phyloP scores from a whole-genome alignment of 2,113 vertebrate genomes.

The Myrmophylax atrothorax region DNA sequence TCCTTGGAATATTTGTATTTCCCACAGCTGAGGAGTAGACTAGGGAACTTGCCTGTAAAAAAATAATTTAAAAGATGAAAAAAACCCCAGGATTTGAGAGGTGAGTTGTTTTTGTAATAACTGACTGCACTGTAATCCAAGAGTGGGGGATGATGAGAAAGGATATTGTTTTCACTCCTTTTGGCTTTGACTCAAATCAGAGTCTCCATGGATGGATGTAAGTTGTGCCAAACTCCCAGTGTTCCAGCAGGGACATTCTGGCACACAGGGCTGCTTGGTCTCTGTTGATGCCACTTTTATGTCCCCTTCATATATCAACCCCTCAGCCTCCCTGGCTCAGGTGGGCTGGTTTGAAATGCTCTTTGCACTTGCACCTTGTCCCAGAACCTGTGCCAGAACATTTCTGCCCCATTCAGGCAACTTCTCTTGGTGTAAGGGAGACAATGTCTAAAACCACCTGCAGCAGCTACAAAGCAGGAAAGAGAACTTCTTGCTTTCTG shows the following conservation, averaged over 20 bases:
- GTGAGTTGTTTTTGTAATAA: background rate
- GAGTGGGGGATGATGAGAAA: background rate
- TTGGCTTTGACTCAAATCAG: background rate
- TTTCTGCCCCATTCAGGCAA: background rate
- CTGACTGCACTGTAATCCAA: background rate
- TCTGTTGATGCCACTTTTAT: background rate
- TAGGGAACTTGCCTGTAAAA: background rate
- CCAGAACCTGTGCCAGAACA: background rate
- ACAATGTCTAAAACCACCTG: background rate
- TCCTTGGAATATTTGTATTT: background rate
- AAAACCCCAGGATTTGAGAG: background rate
- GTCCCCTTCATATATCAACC: background rate
- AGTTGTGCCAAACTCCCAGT: background rate
- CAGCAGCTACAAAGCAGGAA: background rate
- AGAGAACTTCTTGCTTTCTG: background rate
- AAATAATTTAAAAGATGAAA: background rate
- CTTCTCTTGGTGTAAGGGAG: background rate
- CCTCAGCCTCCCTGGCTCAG: background rate
- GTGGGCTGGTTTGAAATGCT: background rate
- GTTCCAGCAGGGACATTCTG: background rate
- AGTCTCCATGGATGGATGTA: background rate
- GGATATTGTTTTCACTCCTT: background rate
- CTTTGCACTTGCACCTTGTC: background rate
- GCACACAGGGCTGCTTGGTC: background rate
- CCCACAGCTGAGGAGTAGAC: background rate